Percentiles rank a stretch among this genome's conserved stretches.
Evolutionary conservation across 2,888 invertebrate species (phyloP).

Genomic region (Charanyca ferruginea): DNA sequence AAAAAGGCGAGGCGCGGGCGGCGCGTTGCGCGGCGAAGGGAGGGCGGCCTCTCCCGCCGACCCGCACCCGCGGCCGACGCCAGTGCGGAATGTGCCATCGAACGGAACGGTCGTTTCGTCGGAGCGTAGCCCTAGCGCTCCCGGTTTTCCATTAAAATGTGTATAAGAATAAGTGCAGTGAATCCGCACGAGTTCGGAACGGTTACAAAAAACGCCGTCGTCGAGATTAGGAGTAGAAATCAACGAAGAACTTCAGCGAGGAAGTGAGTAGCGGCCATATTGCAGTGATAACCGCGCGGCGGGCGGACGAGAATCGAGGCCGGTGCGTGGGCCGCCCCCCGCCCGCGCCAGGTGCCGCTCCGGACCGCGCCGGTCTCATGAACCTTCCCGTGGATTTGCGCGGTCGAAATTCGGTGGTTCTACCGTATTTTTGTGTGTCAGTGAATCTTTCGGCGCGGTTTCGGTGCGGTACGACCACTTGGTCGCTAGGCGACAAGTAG

Average conservation of each 20-base stretch:
- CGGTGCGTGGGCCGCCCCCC: constrained; percentile 91
- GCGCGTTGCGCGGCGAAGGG: constrained; percentile 89
- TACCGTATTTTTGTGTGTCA: constrained; percentile 86
- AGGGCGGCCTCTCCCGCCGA: constrained; percentile 87
- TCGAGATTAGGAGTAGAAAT: constrained; percentile 91
- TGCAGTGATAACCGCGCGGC: constrained; percentile 92
- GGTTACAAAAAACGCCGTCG: constrained; percentile 90
- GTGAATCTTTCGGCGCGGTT: constrained; percentile 87
- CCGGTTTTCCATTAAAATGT: constrained; percentile 91
- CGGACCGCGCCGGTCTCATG: constrained; percentile 92
- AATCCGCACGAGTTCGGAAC: constrained; percentile 91
- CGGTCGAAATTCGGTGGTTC: constrained; percentile 89
- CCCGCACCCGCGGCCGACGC: constrained; percentile 89
- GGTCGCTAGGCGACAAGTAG: constrained; percentile 72
- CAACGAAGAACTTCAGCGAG: constrained; percentile 91
- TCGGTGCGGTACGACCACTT: constrained; percentile 81
- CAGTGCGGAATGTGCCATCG: constrained; percentile 91
- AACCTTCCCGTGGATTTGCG: constrained; percentile 91
- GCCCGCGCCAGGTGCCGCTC: constrained; percentile 91
- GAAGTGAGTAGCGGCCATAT: constrained; percentile 92
- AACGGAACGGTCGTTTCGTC: constrained; percentile 92
- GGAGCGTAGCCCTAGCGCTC: constrained; percentile 91
- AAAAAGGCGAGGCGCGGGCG: constrained; percentile 92
- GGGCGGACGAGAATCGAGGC: constrained; percentile 91
- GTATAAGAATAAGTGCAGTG: constrained; percentile 91